These are phyloP conservation scores for Helobdella robusta DNA, from an alignment of 2,888 invertebrate species.

Conservation along the genomic window DNA sequence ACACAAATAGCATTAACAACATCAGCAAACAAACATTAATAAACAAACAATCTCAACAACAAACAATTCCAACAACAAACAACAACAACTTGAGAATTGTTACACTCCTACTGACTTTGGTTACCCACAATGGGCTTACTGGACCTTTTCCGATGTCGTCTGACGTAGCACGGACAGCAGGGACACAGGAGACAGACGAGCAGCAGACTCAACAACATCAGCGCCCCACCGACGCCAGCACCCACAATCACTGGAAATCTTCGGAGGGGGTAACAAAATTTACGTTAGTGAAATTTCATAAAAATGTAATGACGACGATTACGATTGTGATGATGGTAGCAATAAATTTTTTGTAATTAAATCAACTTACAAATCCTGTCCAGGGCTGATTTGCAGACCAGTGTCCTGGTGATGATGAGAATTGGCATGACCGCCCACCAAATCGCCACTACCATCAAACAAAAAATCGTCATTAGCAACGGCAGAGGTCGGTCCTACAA, in stretches of 20 bases:
- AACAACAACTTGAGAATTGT: no score
- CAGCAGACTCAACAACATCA: slow-evolving; percentile 1
- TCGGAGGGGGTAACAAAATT: background rate
- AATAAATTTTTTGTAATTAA: no score
- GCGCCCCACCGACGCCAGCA: background rate
- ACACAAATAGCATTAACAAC: no score
- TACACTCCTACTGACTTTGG: slow-evolving; percentile 13
- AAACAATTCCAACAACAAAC: no score
- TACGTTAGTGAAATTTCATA: background rate
- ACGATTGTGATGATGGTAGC: background rate
- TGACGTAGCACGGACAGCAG: background rate
- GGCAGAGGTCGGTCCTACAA: background rate
- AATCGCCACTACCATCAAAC: background rate
- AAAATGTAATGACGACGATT: background rate
- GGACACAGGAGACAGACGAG: background rate
- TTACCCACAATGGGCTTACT: slow-evolving; percentile 3
- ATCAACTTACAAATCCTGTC: no score
- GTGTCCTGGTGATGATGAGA: no score
- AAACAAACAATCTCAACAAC: no score
- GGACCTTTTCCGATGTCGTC: no score
- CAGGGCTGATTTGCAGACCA: no score
- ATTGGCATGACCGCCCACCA: background rate
- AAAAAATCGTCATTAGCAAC: background rate
- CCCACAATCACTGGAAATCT: slow-evolving; percentile 14
- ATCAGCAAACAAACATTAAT: no score